phyloP scores from a whole-genome alignment of 2,888 invertebrate species.

The Drosophila fulvimacula region DNA sequence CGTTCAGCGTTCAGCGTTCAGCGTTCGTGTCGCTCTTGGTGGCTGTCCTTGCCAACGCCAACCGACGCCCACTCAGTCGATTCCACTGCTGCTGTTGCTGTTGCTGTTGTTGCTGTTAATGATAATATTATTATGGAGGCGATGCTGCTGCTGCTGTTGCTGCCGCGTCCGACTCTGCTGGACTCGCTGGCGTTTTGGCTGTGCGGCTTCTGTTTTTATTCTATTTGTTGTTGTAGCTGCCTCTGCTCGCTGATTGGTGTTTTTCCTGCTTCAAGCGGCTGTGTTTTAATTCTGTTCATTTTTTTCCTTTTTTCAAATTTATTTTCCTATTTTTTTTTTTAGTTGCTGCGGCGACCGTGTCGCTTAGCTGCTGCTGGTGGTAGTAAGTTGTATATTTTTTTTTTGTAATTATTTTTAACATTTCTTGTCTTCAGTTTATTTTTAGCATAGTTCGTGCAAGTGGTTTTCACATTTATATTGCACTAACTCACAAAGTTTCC shows the following conservation, averaged over 20 bases:
- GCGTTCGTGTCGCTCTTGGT: slow-evolving; percentile 38
- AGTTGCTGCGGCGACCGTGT: slow-evolving; percentile 37
- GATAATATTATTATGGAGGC: slow-evolving; percentile 59
- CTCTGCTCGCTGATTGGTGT: slow-evolving; percentile 66
- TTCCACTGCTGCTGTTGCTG: slow-evolving; percentile 21
- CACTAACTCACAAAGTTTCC: slow-evolving; percentile 63
- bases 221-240: slow-evolving; percentile 21
- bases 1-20: slow-evolving; percentile 32
- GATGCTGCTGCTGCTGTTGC: slow-evolving; percentile 30
- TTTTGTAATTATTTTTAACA: slow-evolving; percentile 71
- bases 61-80: slow-evolving; percentile 64
- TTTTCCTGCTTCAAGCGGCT: slow-evolving; percentile 65
- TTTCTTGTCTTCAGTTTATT: slow-evolving; percentile 71
- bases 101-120: slow-evolving; percentile 43
- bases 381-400: slow-evolving; percentile 47
- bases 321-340: not conserved
- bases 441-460: slow-evolving; percentile 65
- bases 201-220: slow-evolving; percentile 64
- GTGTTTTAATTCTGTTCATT: slow-evolving; percentile 72
- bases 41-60: slow-evolving; percentile 72
- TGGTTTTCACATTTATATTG: slow-evolving; percentile 58
- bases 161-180: slow-evolving; percentile 44
- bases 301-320: slow-evolving; percentile 34
- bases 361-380: slow-evolving; percentile 30
- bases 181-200: slow-evolving; percentile 59